A percentile compares a stretch with the other conserved stretches of the same genome.
These are phyloP conservation scores for Caenorhabditis elegans DNA, from an alignment of 1,140 invertebrate genomes.

Conservation along the genomic window DNA sequence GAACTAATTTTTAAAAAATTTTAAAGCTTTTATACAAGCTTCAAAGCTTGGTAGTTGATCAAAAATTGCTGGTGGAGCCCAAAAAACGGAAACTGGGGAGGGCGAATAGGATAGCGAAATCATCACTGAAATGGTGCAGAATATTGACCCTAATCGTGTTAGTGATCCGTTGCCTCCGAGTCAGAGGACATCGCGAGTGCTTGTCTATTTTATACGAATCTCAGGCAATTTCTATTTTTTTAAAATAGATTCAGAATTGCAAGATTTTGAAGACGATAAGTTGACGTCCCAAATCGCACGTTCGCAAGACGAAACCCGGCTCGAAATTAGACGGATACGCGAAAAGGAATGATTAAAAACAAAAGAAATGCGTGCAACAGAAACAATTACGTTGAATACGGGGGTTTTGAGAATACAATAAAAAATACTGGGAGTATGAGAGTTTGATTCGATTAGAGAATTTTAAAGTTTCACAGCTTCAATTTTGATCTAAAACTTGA, in stretches of 20 bases:
- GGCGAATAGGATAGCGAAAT: neutral
- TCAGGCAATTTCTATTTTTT: neutral
- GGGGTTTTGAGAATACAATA: neutral
- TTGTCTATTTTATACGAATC: neutral
- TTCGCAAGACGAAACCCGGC: neutral
- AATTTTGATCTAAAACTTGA: no score
- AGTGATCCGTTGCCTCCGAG: neutral
- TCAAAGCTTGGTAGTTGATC: no score
- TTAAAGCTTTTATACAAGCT: no score
- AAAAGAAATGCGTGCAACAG: neutral
- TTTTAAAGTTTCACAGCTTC: no score
- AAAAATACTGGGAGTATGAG: neutral
- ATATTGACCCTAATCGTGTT: slow-evolving; percentile 9
- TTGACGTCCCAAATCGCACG: neutral
- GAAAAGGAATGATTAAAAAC: neutral
- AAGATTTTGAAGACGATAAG: neutral
- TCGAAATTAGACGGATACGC: neutral
- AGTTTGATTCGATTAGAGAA: no score
- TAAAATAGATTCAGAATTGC: neutral
- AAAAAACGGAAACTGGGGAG: neutral
- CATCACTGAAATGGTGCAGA: neutral
- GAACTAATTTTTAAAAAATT: no score
- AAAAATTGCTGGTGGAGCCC: neutral
- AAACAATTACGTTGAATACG: neutral
- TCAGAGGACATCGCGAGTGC: neutral